A percentile compares a stretch with the other conserved stretches of the same genome.
These are phyloP conservation scores for Trisateles emortualis DNA, from an alignment of 2,888 invertebrate genomes.

Conservation along the genomic window DNA sequence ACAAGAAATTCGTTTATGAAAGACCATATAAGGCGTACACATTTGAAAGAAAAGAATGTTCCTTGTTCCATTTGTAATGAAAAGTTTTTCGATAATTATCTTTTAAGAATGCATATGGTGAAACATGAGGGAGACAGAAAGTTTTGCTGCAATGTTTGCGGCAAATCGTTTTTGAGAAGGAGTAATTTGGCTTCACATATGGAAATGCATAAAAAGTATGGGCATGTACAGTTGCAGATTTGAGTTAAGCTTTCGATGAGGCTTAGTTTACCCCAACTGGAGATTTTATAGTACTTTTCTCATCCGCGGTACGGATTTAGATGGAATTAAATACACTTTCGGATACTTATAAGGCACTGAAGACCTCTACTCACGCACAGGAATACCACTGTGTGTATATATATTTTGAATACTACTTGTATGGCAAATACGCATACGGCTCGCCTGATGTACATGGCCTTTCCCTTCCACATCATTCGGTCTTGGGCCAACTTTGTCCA, in stretches of 20 bases:
- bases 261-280: no score
- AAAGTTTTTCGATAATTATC: conserved; percentile 77
- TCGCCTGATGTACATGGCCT: no score
- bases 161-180: conserved; percentile 85
- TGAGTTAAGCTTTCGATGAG: conserved; percentile 3
- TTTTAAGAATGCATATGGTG: conserved; percentile 80
- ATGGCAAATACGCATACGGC: no score
- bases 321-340: no score
- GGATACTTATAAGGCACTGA: no score
- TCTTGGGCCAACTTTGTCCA: no score
- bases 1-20: conserved; percentile 81
- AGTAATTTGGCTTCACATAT: conserved; percentile 88
- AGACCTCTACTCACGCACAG: no score
- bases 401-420: no score
- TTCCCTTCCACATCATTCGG: no score
- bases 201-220: conserved; percentile 80
- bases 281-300: no score
- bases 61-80: conserved; percentile 75
- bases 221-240: conserved; percentile 54
- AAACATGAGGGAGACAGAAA: conserved; percentile 85
- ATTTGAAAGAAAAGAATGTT: conserved; percentile 79
- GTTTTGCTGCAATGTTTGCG: conserved; percentile 86
- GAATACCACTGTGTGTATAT: no score
- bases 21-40: conserved; percentile 75
- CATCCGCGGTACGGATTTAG: no score